Evolutionary conservation across 1,140 invertebrate genomes (phyloP).

Genomic region (Mactra quadrangularis): DNA sequence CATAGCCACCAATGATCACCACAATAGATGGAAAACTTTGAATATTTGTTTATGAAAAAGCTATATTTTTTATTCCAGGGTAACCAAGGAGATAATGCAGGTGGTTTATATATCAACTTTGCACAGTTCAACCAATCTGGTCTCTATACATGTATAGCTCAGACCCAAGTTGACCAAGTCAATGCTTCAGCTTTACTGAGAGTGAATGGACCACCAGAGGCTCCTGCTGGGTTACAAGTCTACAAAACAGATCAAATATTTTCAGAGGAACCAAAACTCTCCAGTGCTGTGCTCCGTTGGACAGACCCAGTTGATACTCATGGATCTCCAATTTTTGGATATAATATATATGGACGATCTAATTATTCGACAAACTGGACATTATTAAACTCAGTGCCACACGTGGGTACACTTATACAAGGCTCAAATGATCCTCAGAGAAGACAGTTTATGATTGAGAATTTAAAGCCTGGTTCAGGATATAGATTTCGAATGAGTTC

Average conservation of each 20-base stretch:
- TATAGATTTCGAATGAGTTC: slow-evolving; percentile 96
- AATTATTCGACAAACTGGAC: slow-evolving; percentile 42
- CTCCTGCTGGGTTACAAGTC: slow-evolving; percentile 85
- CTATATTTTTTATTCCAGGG: slow-evolving; percentile 60
- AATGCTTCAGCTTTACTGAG: slow-evolving; percentile 15
- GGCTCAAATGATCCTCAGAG: slow-evolving; percentile 12
- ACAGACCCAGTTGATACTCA: slow-evolving; percentile 36
- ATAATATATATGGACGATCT: slow-evolving; percentile 44
- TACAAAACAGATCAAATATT: slow-evolving; percentile 5
- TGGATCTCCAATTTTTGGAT: background rate
- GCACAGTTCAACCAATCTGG: slow-evolving; percentile 54
- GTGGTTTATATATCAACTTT: slow-evolving; percentile 54
- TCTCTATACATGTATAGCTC: slow-evolving; percentile 39
- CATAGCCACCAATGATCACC: too few relatives aligned
- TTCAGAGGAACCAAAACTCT: background rate
- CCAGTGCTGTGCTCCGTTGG: slow-evolving; percentile 42
- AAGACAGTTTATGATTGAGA: slow-evolving; percentile 60
- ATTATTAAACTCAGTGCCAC: background rate
- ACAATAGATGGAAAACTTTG: too few relatives aligned
- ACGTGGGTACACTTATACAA: background rate
- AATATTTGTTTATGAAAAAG: background rate
- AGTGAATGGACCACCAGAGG: slow-evolving; percentile 49
- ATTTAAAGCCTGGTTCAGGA: slow-evolving; percentile 92
- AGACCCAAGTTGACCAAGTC: slow-evolving; percentile 46
- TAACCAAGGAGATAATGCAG: slow-evolving; percentile 24